Conservation (phyloP, 35 echinoderm and acorn worm genomes). For the Ptychodera flava region DNA sequence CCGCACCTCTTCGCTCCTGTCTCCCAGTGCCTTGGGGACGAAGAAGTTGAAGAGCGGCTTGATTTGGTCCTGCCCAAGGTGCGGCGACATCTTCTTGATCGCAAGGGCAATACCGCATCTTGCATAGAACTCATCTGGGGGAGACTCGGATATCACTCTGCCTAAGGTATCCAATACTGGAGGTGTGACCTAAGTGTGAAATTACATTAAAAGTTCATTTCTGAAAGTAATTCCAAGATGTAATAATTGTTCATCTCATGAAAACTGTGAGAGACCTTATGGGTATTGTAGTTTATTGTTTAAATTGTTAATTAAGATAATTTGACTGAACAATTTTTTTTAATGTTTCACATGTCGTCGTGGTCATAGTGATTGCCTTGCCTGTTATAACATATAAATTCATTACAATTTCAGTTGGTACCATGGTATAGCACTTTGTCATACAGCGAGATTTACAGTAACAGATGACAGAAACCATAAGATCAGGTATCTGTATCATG, state of each 20-base stretch:
- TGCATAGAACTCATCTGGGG: conserved; percentile 63
- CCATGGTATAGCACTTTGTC: no score
- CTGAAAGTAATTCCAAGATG: neutral
- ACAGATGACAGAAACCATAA: no score
- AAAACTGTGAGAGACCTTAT: no score
- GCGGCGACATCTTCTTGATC: conserved; percentile 62
- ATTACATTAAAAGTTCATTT: neutral
- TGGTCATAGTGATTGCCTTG: no score
- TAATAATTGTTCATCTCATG: neutral
- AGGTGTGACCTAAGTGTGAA: conserved; percentile 41
- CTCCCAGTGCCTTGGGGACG: conserved; percentile 67
- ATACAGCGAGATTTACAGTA: no score
- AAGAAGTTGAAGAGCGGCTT: conserved; percentile 68
- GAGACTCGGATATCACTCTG: conserved; percentile 66
- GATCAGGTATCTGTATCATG: no score
- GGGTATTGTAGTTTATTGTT: no score
- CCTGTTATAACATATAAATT: no score
- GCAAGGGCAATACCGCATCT: conserved; percentile 77
- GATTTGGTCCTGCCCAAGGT: conserved; percentile 51
- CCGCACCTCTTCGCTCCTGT: conserved; percentile 56
- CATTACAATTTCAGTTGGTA: no score
- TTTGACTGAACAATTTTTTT: no score
- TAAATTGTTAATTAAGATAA: no score
- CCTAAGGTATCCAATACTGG: conserved; percentile 83
- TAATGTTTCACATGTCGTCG: no score